Base-by-base conservation (phyloP, 2,113 vertebrate genomes). In the Rhadina sibilatrix region DNA sequence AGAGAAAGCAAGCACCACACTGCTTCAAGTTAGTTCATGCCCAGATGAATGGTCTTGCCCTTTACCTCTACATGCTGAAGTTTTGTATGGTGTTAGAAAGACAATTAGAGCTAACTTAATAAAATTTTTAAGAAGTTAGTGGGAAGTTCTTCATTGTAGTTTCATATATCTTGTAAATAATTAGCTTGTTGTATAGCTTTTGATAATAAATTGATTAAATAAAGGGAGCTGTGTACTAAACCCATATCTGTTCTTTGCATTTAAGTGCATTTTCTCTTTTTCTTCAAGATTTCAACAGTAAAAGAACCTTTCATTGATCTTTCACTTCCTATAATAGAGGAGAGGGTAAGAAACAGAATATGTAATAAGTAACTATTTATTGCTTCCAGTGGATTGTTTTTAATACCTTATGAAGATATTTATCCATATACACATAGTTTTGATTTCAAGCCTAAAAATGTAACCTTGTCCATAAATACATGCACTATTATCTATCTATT, bases 301-400 rank as follows among this genome's bases (percentile, higher is more conserved):
- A 99, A 99, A 94, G 99, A 99, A 97, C 98, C 99, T 89, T 99
- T 99, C 96, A 99, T 99, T 96, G 99, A 99, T 97, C 99, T 99
- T 97, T 99, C 99, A 83, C 98, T 99, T 96, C 99, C 99, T 95
- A 99, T 99, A 95, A 99, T 99, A 96, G 99, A 99, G 97, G 99
- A 99, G 97, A 97, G 99, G 98, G 99, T 99, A 98, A 99, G 99
- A 82, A 92, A 93, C 59, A 89, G 93, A 91, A 94, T 93, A 42
- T 70, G n/a, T 87, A 79, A 66, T 87, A 60, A 83, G 38, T 71
- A 84, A 56, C 30, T 64, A 3, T 44, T 81, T 64, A 3, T 44
- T 81, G 46, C 20, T 94, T 85, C 54, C 46, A 68, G 33, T 60
- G 76, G 30, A 60, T 77, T 83, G 24, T 52, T 93, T 83, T 72